Evolutionary conservation across 1,140 invertebrate species (phyloP), one percentile per base, ranked within the genome.

Genomic region (Zaprionus davidi): DNA sequence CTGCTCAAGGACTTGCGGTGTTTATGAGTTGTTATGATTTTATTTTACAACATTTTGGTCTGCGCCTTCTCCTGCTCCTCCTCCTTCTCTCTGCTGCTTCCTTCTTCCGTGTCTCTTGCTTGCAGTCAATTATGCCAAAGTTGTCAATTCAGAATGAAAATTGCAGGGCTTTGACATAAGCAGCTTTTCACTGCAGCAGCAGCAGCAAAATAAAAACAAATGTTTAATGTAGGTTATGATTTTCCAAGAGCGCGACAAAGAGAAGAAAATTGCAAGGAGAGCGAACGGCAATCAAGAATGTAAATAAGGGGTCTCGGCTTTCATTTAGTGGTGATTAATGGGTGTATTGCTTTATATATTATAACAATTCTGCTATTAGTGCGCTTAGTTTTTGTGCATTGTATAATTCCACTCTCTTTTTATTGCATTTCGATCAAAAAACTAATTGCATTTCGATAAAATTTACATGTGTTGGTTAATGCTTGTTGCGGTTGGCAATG

Each of bases 111-210:
- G 64, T 63, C 28, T 71, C 69, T 68, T 58, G 36, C 63, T 73
- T 73, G 85, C 85, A 90, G 85, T 90, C 85, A 90, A 90, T 90
- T 90, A 90, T 90, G 85, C 90, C 85, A 90, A 90, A 90, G 85
- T 90, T 90, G 85, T 90, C 85, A 85, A 90, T 90, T 85, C 81
- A 77, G 51, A 56, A 72, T 66, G 56, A 77, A 79, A 84, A 90
- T 82, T 85, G 64, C 76, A 72, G 72, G 79, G 71, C 76, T 80
- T 77, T 73, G 53, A 73, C 62, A 73, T 80, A 77, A 90, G 85
- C 81, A 55, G 81, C 78, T 86, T 86, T 79, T 74, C 51, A 38
- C 36, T 69, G 49, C 51, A 59, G 53, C 53, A 36, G 53, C 53
- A 36, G 60, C 62, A n/a, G 56, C 57, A 71, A 67, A 58, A 65